Conservation (phyloP, 1,140 invertebrate genomes). For the Rhopalosiphum maidis region DNA sequence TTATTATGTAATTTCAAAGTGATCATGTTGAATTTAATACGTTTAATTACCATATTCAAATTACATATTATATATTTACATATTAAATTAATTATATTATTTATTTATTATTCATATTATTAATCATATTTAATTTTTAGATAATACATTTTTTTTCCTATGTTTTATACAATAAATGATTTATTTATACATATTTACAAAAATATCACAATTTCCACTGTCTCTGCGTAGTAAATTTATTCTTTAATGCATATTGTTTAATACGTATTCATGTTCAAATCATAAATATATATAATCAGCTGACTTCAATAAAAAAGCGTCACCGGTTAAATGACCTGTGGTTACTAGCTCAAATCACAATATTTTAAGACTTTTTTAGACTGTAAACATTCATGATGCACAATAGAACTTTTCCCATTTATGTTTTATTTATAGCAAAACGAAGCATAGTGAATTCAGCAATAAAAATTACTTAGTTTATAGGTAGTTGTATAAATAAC, state of each 20-base stretch:
- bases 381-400: not conserved
- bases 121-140: not conserved
- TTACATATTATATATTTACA: not conserved
- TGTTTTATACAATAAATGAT: not conserved
- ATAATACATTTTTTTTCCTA: not conserved
- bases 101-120: not conserved
- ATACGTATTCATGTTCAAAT: not conserved
- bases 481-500: not conserved
- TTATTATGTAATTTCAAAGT: not conserved
- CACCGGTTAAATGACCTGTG: not conserved
- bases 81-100: not conserved
- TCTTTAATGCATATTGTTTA: not conserved
- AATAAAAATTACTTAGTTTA: not conserved
- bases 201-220: not conserved
- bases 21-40: not conserved
- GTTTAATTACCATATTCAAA: not conserved
- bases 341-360: not conserved
- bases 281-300: not conserved
- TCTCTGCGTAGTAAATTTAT: not conserved
- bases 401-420: not conserved
- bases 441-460: not conserved
- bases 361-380: not conserved
- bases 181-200: not conserved
- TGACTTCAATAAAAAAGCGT: not conserved
- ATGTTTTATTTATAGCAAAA: not conserved